Percentiles rank a stretch among this genome's conserved stretches.
Conservation (phyloP, 2,113 vertebrate genomes). For the Burhinus bistriatus region DNA sequence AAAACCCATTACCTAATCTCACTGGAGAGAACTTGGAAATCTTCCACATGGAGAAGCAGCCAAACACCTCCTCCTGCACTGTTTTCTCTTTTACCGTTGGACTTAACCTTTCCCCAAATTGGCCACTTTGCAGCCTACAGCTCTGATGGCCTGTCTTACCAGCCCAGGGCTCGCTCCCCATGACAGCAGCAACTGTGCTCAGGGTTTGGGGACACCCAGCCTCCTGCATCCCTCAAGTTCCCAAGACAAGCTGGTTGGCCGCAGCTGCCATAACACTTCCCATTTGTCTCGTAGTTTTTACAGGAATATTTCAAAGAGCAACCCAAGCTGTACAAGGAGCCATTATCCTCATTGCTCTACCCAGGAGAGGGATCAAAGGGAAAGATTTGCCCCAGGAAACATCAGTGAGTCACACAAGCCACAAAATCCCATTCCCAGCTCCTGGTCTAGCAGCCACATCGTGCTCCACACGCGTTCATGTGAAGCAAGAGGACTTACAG, state of each 20-base stretch:
- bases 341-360: not conserved
- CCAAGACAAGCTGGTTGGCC: not conserved
- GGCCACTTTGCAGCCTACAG: not conserved
- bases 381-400: not conserved
- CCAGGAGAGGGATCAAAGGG: not conserved
- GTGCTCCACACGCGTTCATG: not conserved
- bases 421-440: not conserved
- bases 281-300: not conserved
- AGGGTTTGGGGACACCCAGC: not conserved
- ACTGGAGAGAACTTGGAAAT: conserved; percentile 32
- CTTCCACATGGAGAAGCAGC: conserved; percentile 4
- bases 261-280: not conserved
- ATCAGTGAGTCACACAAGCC: not conserved
- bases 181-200: not conserved
- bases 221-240: not conserved
- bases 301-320: not conserved
- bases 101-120: not conserved
- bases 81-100: not conserved
- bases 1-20: conserved; percentile 52
- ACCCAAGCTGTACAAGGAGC: not conserved
- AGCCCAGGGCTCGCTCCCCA: not conserved
- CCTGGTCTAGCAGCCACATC: not conserved
- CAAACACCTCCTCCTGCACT: not conserved
- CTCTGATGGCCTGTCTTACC: not conserved
- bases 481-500: not conserved